phyloP scores from a whole-genome alignment of 1,140 invertebrate genomes.

The Bilobella aurantiaca region DNA sequence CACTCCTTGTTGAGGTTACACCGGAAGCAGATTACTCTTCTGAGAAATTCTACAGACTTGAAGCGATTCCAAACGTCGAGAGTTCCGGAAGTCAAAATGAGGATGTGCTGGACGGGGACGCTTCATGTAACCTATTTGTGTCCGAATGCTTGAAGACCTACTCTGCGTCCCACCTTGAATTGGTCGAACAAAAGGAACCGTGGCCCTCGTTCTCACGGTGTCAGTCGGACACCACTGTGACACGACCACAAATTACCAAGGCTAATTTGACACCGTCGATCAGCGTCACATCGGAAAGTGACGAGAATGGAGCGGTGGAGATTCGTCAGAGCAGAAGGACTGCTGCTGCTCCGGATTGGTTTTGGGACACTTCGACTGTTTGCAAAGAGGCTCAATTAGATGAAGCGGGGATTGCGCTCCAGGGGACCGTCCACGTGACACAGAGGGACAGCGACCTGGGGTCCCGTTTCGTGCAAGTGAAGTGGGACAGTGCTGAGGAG shows the following conservation, averaged over 20 bases:
- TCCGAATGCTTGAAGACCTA: slow-evolving; percentile 78
- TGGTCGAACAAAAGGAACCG: slow-evolving; percentile 4
- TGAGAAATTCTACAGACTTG: slow-evolving; percentile 71
- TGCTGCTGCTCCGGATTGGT: slow-evolving; percentile 29
- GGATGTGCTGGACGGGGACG: slow-evolving; percentile 19
- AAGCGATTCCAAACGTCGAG: slow-evolving; percentile 21
- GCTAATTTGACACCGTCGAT: no score
- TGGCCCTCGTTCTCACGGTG: not conserved
- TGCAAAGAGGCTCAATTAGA: slow-evolving; percentile 28
- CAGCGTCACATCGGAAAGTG: not conserved
- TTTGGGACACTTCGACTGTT: slow-evolving; percentile 25
- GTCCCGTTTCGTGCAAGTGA: slow-evolving; percentile 30
- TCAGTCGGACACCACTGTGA: no score
- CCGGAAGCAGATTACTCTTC: slow-evolving; percentile 78
- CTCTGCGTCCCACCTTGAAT: slow-evolving; percentile 44
- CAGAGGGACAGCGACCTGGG: slow-evolving; percentile 24
- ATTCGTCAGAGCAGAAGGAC: no score
- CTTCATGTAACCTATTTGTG: slow-evolving; percentile 59
- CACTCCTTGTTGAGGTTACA: slow-evolving; percentile 68
- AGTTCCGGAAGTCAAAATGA: not conserved
- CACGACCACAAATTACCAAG: no score
- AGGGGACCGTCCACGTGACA: slow-evolving; percentile 24
- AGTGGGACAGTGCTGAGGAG: slow-evolving; percentile 33
- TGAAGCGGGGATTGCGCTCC: slow-evolving; percentile 30
- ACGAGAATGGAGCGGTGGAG: slow-evolving; percentile 3